A percentile compares a stretch with the other conserved stretches of the same genome.
These are phyloP conservation scores for Parnassius mnemosyne DNA, from an alignment of 2,888 invertebrate species.

Conservation along the genomic window DNA sequence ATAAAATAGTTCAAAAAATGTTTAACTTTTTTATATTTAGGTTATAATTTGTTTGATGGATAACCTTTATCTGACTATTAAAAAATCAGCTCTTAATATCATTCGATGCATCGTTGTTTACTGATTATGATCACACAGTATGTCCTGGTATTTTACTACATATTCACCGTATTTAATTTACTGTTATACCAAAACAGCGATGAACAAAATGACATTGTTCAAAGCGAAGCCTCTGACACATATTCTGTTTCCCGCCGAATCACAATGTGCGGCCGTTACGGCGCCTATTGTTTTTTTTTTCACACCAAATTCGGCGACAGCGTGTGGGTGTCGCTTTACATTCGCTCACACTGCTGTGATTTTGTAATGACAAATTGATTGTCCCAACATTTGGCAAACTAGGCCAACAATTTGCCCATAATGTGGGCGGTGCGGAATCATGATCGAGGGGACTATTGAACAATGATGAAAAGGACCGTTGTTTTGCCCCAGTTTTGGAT, in stretches of 20 bases:
- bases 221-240: conserved; percentile 42
- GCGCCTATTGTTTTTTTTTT: conserved; percentile 66
- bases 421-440: conserved; percentile 64
- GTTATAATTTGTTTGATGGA: too few relatives aligned
- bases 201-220: conserved; percentile 28
- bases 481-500: conserved; percentile 51
- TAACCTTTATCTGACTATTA: too few relatives aligned
- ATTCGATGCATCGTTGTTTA: too few relatives aligned
- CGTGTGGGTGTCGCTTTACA: conserved; percentile 68
- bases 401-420: conserved; percentile 52
- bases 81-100: too few relatives aligned
- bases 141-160: background rate
- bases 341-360: conserved; percentile 56
- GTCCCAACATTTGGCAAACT: conserved; percentile 58
- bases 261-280: conserved; percentile 60
- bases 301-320: conserved; percentile 55
- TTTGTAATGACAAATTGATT: conserved; percentile 75
- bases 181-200: conserved; percentile 14
- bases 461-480: conserved; percentile 60
- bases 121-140: background rate
- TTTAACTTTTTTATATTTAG: too few relatives aligned
- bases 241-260: conserved; percentile 45
- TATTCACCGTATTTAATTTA: conserved; percentile 14
- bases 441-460: conserved; percentile 57
- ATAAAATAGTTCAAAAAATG: too few relatives aligned